Base-by-base conservation (phyloP, 2,113 vertebrate species). In the Daboia siamensis region DNA sequence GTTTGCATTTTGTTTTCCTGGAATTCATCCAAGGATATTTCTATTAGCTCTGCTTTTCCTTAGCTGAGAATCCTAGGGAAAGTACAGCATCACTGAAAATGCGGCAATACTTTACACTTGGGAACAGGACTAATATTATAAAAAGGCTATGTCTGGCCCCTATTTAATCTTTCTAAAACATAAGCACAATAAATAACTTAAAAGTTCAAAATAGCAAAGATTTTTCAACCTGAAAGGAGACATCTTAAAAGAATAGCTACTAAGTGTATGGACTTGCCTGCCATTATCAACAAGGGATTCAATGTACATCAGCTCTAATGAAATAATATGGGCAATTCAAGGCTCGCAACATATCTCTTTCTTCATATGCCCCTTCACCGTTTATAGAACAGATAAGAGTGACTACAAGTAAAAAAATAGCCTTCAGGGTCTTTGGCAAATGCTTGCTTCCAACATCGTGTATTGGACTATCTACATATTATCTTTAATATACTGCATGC, bases 1-100 rank as follows among this genome's bases (percentile, higher is more conserved):
- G 95, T 96, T 95, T 96, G 93, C 89, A 96, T 96, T 97, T 97
- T 96, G 92, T 85, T 95, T 92, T 90, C 56, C 92, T 95, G 96
- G 93, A 97, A 95, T 88, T 87, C 10, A 94, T 95, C 96, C 93
- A 96, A 94, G 94, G 93, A 95, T 90, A 94, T 96, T 95, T 91
- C 91, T 96, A 95, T 96, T 95, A 97, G 96, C 95, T 96, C 93
- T 95, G 94, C 92, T 93, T 94, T 91, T 96, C 90, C 87, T 97
- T 92, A 96, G 87, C 88, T 95, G 93, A 94, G 93, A 95, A 94
- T 39, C 74, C 89, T 94, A 94, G 85, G 93, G 95, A 95, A 97
- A 90, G 69, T 44, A 44, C 95, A 91, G 94, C 52, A 94, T 95
- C 95, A 95, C 92, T 89, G 93, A 96, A 96, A 93, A 93, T 33